Percentiles rank a stretch among this genome's conserved stretches.
Evolutionary conservation across 2,797 vertebrate genomes (phyloP).

Genomic region (Periparus ater): DNA sequence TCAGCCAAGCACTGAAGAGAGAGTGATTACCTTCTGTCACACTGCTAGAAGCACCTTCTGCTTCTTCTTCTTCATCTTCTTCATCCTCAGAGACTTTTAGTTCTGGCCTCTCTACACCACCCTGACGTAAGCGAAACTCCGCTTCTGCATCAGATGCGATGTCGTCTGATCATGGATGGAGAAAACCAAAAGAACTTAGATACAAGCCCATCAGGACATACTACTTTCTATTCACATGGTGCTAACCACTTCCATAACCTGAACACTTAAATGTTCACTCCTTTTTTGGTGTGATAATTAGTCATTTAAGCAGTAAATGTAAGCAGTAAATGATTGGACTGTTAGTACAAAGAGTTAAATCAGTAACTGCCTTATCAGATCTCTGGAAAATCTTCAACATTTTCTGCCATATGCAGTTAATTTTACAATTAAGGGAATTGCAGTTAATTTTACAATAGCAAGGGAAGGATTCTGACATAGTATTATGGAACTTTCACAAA

Average conservation of each 20-base stretch:
- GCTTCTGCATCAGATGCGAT: constrained; percentile 90
- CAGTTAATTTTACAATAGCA: not conserved
- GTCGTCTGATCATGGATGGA: constrained; percentile 77
- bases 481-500: not conserved
- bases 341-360: not conserved
- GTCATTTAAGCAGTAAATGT: not conserved
- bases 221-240: not conserved
- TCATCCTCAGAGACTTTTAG: constrained; percentile 73
- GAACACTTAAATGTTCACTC: not conserved
- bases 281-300: not conserved
- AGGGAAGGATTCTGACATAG: not conserved
- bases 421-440: not conserved
- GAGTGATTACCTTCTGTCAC: constrained; percentile 72
- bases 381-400: not conserved
- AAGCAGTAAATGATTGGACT: not conserved
- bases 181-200: not conserved
- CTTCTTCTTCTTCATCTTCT: constrained; percentile 49
- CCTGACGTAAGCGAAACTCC: constrained; percentile 78
- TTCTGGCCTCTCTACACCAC: constrained; percentile 47
- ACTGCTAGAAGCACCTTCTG: not conserved
- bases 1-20: not conserved
- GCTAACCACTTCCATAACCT: not conserved
- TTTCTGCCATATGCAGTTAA: not conserved
- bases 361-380: not conserved
- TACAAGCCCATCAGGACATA: not conserved